Base-by-base conservation (phyloP, 2,797 vertebrate genomes). In the Coilia nasus region DNA sequence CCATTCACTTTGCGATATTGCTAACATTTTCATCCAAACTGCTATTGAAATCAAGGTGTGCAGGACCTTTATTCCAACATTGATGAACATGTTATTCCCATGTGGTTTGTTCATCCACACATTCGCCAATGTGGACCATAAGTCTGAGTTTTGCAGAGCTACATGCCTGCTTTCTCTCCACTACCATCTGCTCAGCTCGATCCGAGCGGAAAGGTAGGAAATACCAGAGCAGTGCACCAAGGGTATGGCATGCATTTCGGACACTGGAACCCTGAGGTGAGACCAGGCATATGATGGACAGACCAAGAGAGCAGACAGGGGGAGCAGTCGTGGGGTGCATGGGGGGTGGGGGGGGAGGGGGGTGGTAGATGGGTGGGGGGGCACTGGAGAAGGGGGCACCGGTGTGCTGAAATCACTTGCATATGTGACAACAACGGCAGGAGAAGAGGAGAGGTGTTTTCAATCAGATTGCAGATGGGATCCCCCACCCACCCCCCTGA, bases 401-500 rank as follows among this genome's bases (percentile, higher is more conserved):
- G 2, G 81, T 91, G 88, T 87, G 88, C 83, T 80, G 88, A 93
- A 94, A 94, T 90, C n/a, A 92, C 90, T 90, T 93, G 90, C 94
- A 95, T 91, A 93, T 96, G 93, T 92, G 92, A 93, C 91, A 94
- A 94, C 91, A 94, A 92, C 91, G 1, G 82, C 2, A 50, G 41
- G 83, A 88, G 82, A 81, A 75, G 57, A 87, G 82, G 56, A 84
- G 85, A 83, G 47, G 86, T 93, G 92, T 91, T 94, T 93, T 87
- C 90, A 89, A 92, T 95, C 93, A 93, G 89, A 86, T 87, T 81
- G 83, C 86, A 89, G 89, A 85, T 84, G 84, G 89, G 91, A 85
- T 88, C 88, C 85, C 88, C 86, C 1, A 87, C 87, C 50, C 50
- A 11, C 50, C 50, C 14, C 50, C 50, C 50, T 2, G 5, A 41